Base-by-base conservation (phyloP, 2,113 vertebrate genomes). In the Scomber japonicus region DNA sequence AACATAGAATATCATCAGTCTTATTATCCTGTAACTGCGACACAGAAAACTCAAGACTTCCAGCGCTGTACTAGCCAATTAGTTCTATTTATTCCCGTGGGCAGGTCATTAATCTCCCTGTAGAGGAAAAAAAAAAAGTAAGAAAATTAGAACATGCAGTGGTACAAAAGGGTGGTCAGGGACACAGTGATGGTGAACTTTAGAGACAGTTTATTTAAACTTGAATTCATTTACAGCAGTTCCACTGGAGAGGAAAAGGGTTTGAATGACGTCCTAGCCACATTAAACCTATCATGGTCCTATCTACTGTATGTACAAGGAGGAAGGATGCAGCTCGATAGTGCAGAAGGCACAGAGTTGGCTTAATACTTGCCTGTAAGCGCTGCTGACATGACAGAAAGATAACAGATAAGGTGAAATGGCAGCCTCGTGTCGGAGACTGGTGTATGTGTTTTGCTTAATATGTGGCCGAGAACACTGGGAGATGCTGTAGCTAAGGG, bases 261-360 rank as follows among this genome's bases (percentile, higher is more conserved):
- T 55, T 54, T 71, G 61, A 77, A 78, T 86, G 86, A 80, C 10
- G 49, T 60, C 49, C 64, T 79, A 84, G 75, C 80, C 70, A 80
- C 83, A 82, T 82, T 82, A 63, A 86, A 89, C 87, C 81, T 89
- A 40, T 40, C 35, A 83, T 11, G 62, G 59, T 87, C 75, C 77
- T 90, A 86, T 88, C 79, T 90, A 92, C 82, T 71, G 62, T 90
- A 88, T 90, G 80, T 89, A 91, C 89, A 91, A 67, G 82, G 75
- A 78, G 63, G 78, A 30, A 76, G 84, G 87, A 87, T 84, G 90
- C 81, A 86, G 92, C 89, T 86, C 49, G 68, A 80, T 55, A 90
- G 93, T 94, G 93, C 92, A 91, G 85, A 94, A 94, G 93, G 94
- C 94, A 95, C 93, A 88, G 84, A 92, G 84, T 92, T 84, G 91